Base-by-base conservation (phyloP, 1,140 invertebrate species). In the Drosophila athabasca region DNA sequence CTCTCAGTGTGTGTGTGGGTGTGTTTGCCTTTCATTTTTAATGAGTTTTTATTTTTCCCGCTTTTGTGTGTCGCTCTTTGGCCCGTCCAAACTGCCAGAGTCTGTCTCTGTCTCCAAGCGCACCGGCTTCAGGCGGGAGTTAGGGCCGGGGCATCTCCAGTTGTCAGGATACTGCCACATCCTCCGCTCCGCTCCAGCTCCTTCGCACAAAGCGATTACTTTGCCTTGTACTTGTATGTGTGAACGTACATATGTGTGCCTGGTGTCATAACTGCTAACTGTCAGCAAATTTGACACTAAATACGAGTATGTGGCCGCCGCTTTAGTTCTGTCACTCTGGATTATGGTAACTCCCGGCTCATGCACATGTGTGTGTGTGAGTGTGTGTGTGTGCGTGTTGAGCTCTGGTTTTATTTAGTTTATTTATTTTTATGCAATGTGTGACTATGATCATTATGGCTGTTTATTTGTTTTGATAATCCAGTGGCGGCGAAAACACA, bases 41-140 rank as follows among this genome's bases (percentile, higher is more conserved):
- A 87, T 82, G 82, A 87, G 83, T 87, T 85, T 87, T 85, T 81
- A 85, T 78, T 81, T 85, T 87, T n/a, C 62, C 75, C 66, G 73
- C 76, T 75, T 84, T 80, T 79, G 66, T 79, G 44, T 67, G 67
- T 45, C 44, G 59, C 71, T 61, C 66, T 75, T 58, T 70, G 53
- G 44, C 60, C 54, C 71, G 72, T 66, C 60, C 41, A 78, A 85
- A 85, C 65, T 73, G 81, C 72, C 67, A 62, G 60, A 54, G 62
- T 55, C 55, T 64, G 55, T 61, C 51, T 55, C 55, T 64, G 55
- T 61, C 51, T 62, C 53, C 59, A 35, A 62, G 44, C 51, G 59
- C 65, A 61, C 29, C 46, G n/a, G 43, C 35, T 15, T 29, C 31
- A 6, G 43, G 45, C 41, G 58, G 58, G 50, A 57, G 53, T n/a